These are phyloP conservation scores for Cavia aperea DNA, from an alignment of 2,113 vertebrate genomes.

Conservation along the genomic window DNA sequence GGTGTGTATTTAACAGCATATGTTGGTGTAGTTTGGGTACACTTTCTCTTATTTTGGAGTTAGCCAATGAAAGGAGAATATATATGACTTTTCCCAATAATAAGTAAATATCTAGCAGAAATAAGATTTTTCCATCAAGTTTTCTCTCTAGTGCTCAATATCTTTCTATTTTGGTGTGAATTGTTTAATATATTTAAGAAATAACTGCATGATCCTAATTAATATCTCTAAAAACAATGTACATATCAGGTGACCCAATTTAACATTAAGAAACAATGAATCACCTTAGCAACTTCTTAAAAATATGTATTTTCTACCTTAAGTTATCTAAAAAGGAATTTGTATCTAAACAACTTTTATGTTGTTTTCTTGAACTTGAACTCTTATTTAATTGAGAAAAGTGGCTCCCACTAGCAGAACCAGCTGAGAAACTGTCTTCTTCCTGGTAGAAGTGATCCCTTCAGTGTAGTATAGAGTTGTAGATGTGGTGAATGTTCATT, in stretches of 20 bases:
- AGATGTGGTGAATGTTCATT: background rate
- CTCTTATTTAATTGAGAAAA: background rate
- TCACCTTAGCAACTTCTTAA: background rate
- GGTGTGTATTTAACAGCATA: background rate
- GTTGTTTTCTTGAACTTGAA: background rate
- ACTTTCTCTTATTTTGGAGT: background rate
- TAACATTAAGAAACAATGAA: background rate
- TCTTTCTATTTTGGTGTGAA: background rate
- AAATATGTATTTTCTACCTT: background rate
- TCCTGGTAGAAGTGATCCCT: no score
- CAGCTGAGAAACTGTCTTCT: background rate
- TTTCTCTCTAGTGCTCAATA: background rate
- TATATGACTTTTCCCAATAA: background rate
- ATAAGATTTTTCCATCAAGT: background rate
- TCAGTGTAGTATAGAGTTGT: fast-evolving
- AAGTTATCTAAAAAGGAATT: background rate
- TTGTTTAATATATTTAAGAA: background rate
- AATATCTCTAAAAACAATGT: background rate
- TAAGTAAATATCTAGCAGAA: background rate
- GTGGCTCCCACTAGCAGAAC: background rate
- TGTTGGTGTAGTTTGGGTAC: background rate
- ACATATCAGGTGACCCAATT: background rate
- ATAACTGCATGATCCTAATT: background rate
- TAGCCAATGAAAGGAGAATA: background rate
- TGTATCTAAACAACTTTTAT: background rate